phyloP scores from a whole-genome alignment of 2,888 invertebrate genomes.

The Ennomos quercinarius region DNA sequence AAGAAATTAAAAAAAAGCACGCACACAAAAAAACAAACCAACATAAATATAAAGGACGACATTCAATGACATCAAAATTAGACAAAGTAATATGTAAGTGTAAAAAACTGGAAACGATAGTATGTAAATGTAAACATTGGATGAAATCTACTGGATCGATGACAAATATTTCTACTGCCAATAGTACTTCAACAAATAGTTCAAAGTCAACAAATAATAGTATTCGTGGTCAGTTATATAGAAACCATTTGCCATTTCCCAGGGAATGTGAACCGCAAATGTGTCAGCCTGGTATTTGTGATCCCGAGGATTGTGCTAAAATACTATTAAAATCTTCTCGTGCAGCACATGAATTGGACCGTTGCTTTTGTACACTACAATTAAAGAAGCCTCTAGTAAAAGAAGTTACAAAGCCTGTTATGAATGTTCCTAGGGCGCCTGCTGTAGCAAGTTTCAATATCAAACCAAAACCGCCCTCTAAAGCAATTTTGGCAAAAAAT shows the following conservation, averaged over 20 bases:
- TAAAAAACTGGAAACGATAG: not conserved
- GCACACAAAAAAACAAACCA: too few species aligned
- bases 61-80: not conserved
- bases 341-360: conserved; percentile 18
- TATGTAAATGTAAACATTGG: not conserved
- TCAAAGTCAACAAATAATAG: conserved; percentile 9
- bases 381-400: conserved; percentile 8
- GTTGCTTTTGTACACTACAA: conserved; percentile 30
- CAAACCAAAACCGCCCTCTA: not conserved
- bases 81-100: conserved; percentile 7
- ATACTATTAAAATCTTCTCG: conserved; percentile 18
- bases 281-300: conserved; percentile 19
- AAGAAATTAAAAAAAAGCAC: conserved; percentile 26
- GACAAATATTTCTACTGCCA: conserved; percentile 15
- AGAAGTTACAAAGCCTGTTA: not conserved
- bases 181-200: conserved; percentile 16
- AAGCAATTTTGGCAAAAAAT: conserved; percentile 8
- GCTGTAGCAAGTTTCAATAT: not conserved
- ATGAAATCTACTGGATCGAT: conserved; percentile 14
- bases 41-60: conserved; percentile 1
- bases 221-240: not conserved
- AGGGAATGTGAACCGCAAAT: conserved; percentile 30
- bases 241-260: conserved; percentile 30
- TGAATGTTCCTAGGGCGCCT: not conserved
- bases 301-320: conserved; percentile 15